Conservation (phyloP, 2,113 vertebrate species). For the Gorsachius goisagi region DNA sequence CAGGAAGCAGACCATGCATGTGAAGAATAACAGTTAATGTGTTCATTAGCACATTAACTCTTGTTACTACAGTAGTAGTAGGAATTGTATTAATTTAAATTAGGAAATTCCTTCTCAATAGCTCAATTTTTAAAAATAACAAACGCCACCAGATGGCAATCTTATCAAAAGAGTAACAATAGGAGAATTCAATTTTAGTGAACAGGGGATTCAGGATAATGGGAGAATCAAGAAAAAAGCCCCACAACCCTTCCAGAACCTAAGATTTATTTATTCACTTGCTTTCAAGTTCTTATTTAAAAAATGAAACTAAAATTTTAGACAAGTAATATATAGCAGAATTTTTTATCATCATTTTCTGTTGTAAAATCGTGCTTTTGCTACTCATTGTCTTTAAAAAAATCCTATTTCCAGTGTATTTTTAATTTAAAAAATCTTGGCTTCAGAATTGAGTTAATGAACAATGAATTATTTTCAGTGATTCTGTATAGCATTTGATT, state of each 20-base stretch:
- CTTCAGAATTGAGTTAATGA: neutral
- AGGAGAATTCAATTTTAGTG: neutral
- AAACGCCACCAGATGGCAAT: slow-evolving; percentile 72
- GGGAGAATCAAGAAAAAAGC: neutral
- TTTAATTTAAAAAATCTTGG: neutral
- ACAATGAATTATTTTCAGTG: neutral
- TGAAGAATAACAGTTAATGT: neutral
- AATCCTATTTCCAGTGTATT: neutral
- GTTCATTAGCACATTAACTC: neutral
- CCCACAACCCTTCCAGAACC: neutral
- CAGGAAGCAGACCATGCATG: neutral
- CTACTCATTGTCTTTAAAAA: neutral
- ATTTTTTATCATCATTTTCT: neutral
- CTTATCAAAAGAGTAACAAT: slow-evolving; percentile 42
- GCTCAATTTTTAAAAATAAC: neutral
- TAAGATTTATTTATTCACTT: neutral
- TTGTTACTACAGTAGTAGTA: neutral
- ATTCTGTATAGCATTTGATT: neutral
- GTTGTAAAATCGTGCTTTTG: neutral
- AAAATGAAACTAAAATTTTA: neutral
- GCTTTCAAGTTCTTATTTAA: neutral
- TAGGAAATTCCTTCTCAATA: neutral
- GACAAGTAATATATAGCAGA: neutral
- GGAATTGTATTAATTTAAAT: neutral
- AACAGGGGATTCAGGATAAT: neutral